Evolutionary conservation across 2,113 vertebrate species (phyloP).

Genomic region (Pholis gunnellus): DNA sequence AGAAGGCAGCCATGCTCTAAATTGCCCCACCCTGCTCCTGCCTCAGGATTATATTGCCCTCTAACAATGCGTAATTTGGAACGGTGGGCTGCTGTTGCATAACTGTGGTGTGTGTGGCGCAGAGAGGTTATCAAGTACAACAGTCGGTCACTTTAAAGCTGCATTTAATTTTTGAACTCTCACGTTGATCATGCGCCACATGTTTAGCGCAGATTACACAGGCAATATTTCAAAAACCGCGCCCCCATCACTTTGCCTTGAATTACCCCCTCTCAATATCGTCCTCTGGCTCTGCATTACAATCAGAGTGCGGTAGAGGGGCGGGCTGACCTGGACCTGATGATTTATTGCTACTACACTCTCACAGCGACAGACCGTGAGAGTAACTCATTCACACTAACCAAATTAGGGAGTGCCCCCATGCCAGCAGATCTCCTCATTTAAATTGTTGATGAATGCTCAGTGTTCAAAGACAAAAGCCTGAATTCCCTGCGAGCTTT

Average conservation of each 20-base stretch:
- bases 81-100: constrained; percentile 53
- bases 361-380: constrained; percentile 33
- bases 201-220: constrained; percentile 16
- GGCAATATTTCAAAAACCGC: constrained; percentile 66
- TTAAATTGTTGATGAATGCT: constrained; percentile 61
- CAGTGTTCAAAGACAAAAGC: constrained; percentile 55
- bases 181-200: constrained; percentile 34
- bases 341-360: constrained; percentile 66
- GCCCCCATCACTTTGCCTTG: constrained; percentile 51
- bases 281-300: constrained; percentile 49
- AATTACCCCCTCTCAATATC: constrained; percentile 28
- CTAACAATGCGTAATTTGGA: constrained; percentile 73
- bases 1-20: constrained; percentile 71
- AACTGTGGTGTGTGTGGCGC: constrained; percentile 55
- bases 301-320: constrained; percentile 64
- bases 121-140: constrained; percentile 51
- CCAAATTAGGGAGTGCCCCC: constrained; percentile 39
- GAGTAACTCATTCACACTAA: constrained; percentile 47
- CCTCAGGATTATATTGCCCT: constrained; percentile 55
- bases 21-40: constrained; percentile 60
- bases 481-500: constrained; percentile 44
- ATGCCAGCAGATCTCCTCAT: constrained; percentile 32
- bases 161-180: constrained; percentile 5
- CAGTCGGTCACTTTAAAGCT: constrained; percentile 16
- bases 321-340: constrained; percentile 42